Percentiles rank a stretch among this genome's conserved stretches.
Evolutionary conservation across 2,888 invertebrate species (phyloP).

Genomic region (Melanophora roralis): DNA sequence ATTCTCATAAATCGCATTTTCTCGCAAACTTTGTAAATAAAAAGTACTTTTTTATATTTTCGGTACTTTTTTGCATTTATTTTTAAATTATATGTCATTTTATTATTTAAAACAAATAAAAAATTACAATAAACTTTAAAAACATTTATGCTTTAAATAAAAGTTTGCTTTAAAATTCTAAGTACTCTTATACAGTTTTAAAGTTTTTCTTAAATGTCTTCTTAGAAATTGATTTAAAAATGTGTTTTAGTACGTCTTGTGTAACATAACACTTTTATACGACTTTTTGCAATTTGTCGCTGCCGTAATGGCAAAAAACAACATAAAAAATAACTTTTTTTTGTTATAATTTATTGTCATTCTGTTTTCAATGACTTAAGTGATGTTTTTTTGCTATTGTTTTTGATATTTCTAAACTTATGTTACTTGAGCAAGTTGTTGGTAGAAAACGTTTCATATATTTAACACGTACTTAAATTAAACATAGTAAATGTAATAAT

Average conservation of each 20-base stretch:
- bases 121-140: too few relatives aligned
- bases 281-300: background rate
- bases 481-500: background rate
- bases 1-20: too few relatives aligned
- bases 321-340: background rate
- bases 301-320: background rate
- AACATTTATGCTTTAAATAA: too few relatives aligned
- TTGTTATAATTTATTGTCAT: constrained; percentile 32
- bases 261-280: background rate
- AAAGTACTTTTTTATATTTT: too few relatives aligned
- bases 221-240: background rate
- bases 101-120: too few relatives aligned
- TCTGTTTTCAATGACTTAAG: constrained; percentile 37
- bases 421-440: background rate
- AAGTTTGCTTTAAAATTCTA: too few relatives aligned
- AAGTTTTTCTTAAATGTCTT: background rate
- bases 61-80: too few relatives aligned
- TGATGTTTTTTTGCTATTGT: constrained; percentile 4
- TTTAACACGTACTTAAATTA: constrained; percentile 20
- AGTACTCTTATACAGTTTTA: background rate
- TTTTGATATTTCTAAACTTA: constrained; percentile 11
- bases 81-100: too few relatives aligned
- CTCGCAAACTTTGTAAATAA: too few relatives aligned
- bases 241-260: background rate
- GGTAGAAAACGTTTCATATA: background rate